Evolutionary conservation across 2,888 invertebrate species (phyloP).

Genomic region (Leptinotarsa haldemani): DNA sequence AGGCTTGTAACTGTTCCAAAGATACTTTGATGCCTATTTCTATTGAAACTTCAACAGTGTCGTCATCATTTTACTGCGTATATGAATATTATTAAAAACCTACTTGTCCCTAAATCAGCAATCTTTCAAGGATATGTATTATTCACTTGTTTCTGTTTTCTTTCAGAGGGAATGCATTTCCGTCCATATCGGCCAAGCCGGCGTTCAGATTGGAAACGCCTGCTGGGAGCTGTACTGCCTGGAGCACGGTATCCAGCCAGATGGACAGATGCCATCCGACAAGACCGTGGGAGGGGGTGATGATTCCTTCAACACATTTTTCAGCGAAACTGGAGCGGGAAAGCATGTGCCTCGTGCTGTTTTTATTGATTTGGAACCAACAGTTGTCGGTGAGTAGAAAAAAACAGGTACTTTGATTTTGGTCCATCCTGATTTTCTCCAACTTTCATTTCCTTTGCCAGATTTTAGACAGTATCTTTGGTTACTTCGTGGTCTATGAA

Average conservation of each 20-base stretch:
- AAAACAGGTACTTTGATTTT: constrained; percentile 24
- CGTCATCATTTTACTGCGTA: too few relatives aligned
- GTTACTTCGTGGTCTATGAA: too few relatives aligned
- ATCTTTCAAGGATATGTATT: not conserved
- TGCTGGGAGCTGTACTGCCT: constrained; percentile 90
- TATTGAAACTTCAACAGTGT: too few relatives aligned
- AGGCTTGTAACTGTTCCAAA: too few relatives aligned
- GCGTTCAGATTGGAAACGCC: constrained; percentile 88
- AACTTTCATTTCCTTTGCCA: too few relatives aligned
- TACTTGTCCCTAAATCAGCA: not conserved
- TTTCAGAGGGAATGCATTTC: constrained; percentile 87
- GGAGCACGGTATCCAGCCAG: constrained; percentile 81
- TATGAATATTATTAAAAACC: too few relatives aligned
- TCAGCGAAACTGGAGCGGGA: constrained; percentile 72
- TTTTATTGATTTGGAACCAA: constrained; percentile 90
- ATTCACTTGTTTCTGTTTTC: not conserved
- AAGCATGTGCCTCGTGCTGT: constrained; percentile 86
- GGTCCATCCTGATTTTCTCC: not conserved
- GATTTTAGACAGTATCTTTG: too few relatives aligned
- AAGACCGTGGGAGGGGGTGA: constrained; percentile 57
- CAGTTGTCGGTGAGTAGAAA: constrained; percentile 78
- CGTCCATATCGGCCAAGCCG: constrained; percentile 88
- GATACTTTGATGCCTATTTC: too few relatives aligned
- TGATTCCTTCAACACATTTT: constrained; percentile 68
- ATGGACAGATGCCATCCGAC: constrained; percentile 68